phyloP scores from a whole-genome alignment of 2,113 vertebrate species.

The Burhinus bistriatus region DNA sequence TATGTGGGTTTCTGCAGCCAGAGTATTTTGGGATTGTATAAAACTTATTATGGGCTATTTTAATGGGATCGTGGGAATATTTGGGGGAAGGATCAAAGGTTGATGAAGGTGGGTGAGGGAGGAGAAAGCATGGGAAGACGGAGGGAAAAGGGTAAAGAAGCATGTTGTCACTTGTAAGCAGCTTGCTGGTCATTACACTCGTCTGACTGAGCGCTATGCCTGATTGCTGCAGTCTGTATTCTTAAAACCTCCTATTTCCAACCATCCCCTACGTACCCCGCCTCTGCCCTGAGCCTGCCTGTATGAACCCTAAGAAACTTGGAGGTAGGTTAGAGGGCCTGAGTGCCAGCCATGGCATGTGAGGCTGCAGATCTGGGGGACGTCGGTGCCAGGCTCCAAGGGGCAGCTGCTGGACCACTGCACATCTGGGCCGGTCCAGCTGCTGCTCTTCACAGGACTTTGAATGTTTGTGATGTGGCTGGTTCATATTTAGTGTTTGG shows the following conservation, averaged over 20 bases:
- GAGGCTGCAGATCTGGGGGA: background rate
- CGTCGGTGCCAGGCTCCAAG: rapidly evolving
- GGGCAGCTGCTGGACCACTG: background rate
- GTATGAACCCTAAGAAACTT: background rate
- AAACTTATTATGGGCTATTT: background rate
- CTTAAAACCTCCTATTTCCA: background rate
- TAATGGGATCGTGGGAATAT: background rate
- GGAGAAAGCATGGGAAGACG: background rate
- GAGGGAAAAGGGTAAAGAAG: background rate
- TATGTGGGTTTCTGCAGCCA: background rate
- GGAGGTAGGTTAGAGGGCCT: background rate
- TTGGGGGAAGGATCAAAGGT: background rate
- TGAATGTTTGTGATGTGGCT: background rate
- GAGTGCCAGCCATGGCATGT: rapidly evolving
- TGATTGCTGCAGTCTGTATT: background rate
- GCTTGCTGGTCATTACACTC: background rate
- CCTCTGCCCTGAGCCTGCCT: background rate
- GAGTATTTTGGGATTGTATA: background rate
- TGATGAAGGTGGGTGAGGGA: background rate
- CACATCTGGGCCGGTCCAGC: rapidly evolving
- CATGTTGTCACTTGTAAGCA: background rate
- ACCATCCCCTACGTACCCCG: rapidly evolving
- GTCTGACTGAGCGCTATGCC: rapidly evolving
- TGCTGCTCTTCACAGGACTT: background rate
- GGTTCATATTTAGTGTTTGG: background rate